Evolutionary conservation across 2,888 invertebrate species (phyloP), one percentile per base, ranked within the genome.

Genomic region (Torymus aiolomorphi): DNA sequence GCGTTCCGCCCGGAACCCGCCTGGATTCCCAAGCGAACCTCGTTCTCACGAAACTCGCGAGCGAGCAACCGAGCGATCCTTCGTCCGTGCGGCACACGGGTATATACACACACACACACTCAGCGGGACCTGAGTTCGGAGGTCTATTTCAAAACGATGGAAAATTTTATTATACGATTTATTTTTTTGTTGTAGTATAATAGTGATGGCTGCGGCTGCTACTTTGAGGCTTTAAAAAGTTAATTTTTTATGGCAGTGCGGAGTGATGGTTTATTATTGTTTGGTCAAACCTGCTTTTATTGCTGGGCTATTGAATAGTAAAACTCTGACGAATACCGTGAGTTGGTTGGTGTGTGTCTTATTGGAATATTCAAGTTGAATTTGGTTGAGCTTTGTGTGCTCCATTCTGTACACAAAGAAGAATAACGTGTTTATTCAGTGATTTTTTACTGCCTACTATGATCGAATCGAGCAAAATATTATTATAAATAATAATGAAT

Each of bases 1-100:
- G 78, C 73, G 63, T 31, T 65, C 52, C 65, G 75, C 59, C 76
- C 70, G 73, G 74, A 65, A 75, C 78, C 71, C 75, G 78, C 66
- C 31, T 72, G 67, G 75, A 78, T 78, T 76, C 80, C 63, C 80
- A 61, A 75, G 65, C 77, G 70, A 69, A 66, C 81, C 80, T 72
- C 31, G 31, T 3, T 31, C 78, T 72, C 78, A 65, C 71, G 31
- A 77, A 80, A 73, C 74, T 76, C 54, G 67, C 63, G 8, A 31
- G 31, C 31, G 31, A 31, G 31, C 31, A 3, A 31, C 31, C 31
- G 31, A 31, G 31, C 31, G 31, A 31, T 31, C 31, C 31, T 31
- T 31, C 31, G 31, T 8, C 31, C 31, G 31, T 31, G 8, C 31
- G 31, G 31, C 31, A 31, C 31, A 31, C 31, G 31, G 31, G 31